A percentile compares a stretch with the other conserved stretches of the same genome.
These are phyloP conservation scores for Orchestia grillus DNA, from an alignment of 1,140 invertebrate species.

Conservation along the genomic window DNA sequence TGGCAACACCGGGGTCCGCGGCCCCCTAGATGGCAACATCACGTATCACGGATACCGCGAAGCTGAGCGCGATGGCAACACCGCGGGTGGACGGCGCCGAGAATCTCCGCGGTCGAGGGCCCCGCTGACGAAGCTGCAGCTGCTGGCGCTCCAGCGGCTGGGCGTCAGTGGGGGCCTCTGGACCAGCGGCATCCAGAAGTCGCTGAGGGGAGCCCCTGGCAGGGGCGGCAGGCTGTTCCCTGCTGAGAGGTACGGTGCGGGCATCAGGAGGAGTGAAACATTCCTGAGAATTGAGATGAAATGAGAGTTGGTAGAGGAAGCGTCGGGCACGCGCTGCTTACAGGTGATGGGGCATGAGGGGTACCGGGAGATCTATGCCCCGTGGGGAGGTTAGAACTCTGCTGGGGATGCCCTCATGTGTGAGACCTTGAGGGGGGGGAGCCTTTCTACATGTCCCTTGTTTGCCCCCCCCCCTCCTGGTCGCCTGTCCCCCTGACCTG, in stretches of 20 bases:
- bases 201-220: background rate
- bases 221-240: background rate
- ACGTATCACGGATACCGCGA: background rate
- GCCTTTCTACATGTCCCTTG: too few relatives aligned
- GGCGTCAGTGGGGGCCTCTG: background rate
- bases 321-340: too few relatives aligned
- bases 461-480: too few relatives aligned
- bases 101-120: background rate
- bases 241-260: background rate
- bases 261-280: background rate
- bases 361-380: too few relatives aligned
- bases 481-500: background rate
- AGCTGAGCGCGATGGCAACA: background rate
- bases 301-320: background rate
- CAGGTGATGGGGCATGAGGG: background rate
- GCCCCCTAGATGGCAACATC: background rate
- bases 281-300: too few relatives aligned
- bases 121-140: constrained; percentile 25
- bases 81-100: background rate
- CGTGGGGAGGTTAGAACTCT: too few relatives aligned
- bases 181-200: background rate
- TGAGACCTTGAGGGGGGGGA: too few relatives aligned
- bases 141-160: background rate
- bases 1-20: background rate
- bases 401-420: too few relatives aligned